Base-by-base conservation (phyloP, 2,113 vertebrate species). In the Labeo catla region DNA sequence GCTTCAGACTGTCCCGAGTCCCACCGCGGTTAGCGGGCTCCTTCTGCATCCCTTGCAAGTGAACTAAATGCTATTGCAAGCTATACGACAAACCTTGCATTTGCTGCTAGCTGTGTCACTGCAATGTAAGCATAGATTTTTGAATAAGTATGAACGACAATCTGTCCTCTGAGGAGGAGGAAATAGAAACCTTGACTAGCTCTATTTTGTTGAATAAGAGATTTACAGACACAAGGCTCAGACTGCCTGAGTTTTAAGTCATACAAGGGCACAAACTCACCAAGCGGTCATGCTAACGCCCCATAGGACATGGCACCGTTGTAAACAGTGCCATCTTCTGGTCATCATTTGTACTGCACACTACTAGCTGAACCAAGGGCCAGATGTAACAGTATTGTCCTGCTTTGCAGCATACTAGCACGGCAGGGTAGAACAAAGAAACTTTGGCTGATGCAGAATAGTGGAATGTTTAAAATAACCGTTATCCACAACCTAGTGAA, bases 71-170 rank as follows among this genome's bases (percentile, higher is more conserved):
- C 79, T 65, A 45, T 11, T n/a, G 77, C 19, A 86, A 84, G 89
- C 92, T 89, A 84, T 85, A 87, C 84, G 54, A 88, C n/a, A 90
- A 91, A 94, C 90, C 90, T 93, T 91, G 89, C 90, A 91, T 88
- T 89, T 93, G 93, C 94, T 95, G 94, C 94, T 95, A 94, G 84
- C 82, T 76, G 45, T 72, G 84, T 93, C 88, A 90, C 81, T 21
- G 90, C 89, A 89, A 86, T 85, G 72, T 85, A 88, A 81, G 86
- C 63, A 28, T 81, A 61, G 66, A 79, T 88, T 87, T 89, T 86
- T 91, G 81, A 86, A 86, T 88, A 89, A 52, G 77, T 86, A 84
- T 66, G 61, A n/a, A 89, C 89, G 93, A 94, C 93, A 94, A 93
- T 94, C 93, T 92, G 82, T 91, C 90, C 91, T 93, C 87, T 82